Conservation (phyloP, 2,113 vertebrate genomes). For the Pygoscelis adeliae region DNA sequence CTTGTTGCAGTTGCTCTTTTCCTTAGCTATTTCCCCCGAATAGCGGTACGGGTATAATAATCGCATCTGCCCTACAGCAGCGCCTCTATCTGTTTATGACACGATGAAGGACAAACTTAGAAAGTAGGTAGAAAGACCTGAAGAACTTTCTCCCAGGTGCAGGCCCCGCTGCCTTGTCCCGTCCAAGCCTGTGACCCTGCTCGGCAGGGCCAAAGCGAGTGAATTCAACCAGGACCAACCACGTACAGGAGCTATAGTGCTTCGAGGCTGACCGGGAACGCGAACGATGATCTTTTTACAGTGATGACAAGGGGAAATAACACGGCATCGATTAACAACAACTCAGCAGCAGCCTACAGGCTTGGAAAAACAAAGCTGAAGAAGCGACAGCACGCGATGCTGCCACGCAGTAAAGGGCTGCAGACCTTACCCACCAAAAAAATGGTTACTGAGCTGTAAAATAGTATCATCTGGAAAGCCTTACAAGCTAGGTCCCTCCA, state of each 20-base stretch:
- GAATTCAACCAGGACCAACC: not conserved
- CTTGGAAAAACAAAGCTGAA: not conserved
- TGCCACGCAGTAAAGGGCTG: not conserved
- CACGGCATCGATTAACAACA: not conserved
- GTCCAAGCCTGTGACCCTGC: not conserved
- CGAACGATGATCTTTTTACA: rapidly evolving
- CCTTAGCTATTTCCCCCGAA: not conserved
- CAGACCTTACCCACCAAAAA: not conserved
- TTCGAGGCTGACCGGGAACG: not conserved
- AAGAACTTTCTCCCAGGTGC: not conserved
- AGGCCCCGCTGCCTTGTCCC: not conserved
- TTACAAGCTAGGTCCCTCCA: not conserved
- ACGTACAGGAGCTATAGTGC: rapidly evolving
- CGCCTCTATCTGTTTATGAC: rapidly evolving
- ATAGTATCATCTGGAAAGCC: not conserved
- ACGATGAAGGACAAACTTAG: not conserved
- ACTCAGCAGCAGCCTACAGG: not conserved
- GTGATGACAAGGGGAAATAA: not conserved
- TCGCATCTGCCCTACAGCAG: not conserved
- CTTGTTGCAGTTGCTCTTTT: not conserved
- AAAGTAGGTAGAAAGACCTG: not conserved
- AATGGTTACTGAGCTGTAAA: not conserved
- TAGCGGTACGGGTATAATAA: rapidly evolving
- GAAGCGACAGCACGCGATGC: not conserved
- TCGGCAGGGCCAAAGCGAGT: not conserved